Percentiles rank a stretch among this genome's conserved stretches.
phyloP scores from a whole-genome alignment of 2,888 invertebrate genomes.

The Andrena marginata region DNA sequence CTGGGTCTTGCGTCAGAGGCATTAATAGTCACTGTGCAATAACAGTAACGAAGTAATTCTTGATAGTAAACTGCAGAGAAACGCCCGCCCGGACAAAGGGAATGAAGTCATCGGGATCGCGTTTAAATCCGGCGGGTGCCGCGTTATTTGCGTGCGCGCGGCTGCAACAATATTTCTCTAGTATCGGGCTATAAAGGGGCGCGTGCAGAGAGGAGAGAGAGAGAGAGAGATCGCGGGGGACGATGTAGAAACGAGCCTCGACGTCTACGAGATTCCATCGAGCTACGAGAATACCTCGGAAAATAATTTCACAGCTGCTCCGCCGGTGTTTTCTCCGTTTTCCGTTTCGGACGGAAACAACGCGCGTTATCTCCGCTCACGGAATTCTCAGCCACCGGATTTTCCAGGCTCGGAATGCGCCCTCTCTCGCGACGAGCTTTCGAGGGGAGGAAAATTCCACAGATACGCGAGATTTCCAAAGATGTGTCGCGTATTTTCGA shows the following conservation, averaged over 20 bases:
- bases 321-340: slow-evolving; percentile 42
- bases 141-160: slow-evolving; percentile 37
- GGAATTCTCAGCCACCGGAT: slow-evolving; percentile 35
- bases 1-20: too few relatives aligned
- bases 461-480: background rate
- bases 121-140: slow-evolving; percentile 18
- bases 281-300: slow-evolving; percentile 66
- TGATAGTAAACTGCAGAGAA: background rate
- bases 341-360: slow-evolving; percentile 53
- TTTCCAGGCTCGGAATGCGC: slow-evolving; percentile 21
- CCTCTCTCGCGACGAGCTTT: slow-evolving; percentile 11
- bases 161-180: slow-evolving; percentile 68
- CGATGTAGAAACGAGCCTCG: slow-evolving; percentile 36
- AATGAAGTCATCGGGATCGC: background rate
- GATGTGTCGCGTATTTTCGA: slow-evolving; percentile 3
- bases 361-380: slow-evolving; percentile 40
- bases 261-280: slow-evolving; percentile 62
- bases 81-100: background rate
- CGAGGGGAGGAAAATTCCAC: slow-evolving; percentile 11
- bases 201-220: slow-evolving; percentile 46
- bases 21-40: too few relatives aligned
- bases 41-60: background rate
- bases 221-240: slow-evolving; percentile 55
- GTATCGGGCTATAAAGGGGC: slow-evolving; percentile 52
- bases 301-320: slow-evolving; percentile 73